Percentiles rank a stretch among this genome's conserved stretches.
phyloP scores from a whole-genome alignment of 2,888 invertebrate genomes.

The Taphrorychus bicolor region DNA sequence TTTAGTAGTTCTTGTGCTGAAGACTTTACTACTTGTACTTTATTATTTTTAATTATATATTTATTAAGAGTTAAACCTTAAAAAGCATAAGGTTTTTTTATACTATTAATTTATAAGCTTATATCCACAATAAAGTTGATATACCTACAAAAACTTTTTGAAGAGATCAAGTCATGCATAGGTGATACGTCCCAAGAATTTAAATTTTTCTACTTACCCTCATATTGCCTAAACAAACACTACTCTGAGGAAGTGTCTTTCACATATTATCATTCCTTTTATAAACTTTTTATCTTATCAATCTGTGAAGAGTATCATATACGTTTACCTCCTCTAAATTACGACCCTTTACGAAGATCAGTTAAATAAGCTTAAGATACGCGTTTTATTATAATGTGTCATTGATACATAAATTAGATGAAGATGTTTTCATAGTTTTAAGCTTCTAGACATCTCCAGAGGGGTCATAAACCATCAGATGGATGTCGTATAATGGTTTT shows the following conservation, averaged over 20 bases:
- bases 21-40: too few relatives aligned
- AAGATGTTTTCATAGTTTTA: background rate
- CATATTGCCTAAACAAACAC: background rate
- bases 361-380: background rate
- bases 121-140: too few relatives aligned
- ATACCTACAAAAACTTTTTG: too few relatives aligned
- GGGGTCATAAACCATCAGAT: background rate
- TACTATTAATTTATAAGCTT: too few relatives aligned
- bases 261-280: background rate
- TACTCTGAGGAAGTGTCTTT: background rate
- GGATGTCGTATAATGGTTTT: background rate
- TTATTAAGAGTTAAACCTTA: too few relatives aligned
- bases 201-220: background rate
- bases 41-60: too few relatives aligned
- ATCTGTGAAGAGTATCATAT: background rate
- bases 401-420: background rate
- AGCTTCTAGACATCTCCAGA: background rate
- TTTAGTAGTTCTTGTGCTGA: too few relatives aligned
- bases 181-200: too few relatives aligned
- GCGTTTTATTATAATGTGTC: background rate
- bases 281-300: background rate
- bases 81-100: too few relatives aligned
- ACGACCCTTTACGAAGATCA: background rate
- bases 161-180: too few relatives aligned
- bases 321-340: background rate